phyloP scores from a whole-genome alignment of 2,797 vertebrate species.

The Threskiornis aethiopicus region DNA sequence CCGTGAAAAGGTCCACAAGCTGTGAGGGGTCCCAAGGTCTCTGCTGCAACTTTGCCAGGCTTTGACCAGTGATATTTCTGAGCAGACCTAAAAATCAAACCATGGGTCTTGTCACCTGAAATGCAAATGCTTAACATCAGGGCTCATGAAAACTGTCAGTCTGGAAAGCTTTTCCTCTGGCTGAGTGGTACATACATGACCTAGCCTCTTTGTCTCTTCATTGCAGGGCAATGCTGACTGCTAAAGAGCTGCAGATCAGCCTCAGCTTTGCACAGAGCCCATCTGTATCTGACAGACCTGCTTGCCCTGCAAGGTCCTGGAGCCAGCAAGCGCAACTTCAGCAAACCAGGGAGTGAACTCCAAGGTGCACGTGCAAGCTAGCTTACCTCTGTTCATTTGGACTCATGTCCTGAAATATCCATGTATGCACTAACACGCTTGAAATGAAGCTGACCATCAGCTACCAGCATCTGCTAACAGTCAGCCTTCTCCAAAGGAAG shows the following conservation, averaged over 20 bases:
- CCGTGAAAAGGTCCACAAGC: rapidly evolving
- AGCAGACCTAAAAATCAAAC: neutral
- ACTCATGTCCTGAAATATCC: neutral
- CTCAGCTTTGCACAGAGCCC: neutral
- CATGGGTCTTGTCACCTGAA: neutral
- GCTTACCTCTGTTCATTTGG: neutral
- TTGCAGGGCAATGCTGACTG: neutral
- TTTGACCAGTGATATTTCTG: neutral
- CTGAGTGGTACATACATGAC: neutral
- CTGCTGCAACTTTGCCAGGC: neutral
- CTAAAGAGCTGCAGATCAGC: neutral
- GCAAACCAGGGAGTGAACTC: rapidly evolving
- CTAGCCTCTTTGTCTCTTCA: neutral
- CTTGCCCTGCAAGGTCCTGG: neutral
- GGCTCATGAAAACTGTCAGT: neutral
- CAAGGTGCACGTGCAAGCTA: neutral
- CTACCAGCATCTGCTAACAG: neutral
- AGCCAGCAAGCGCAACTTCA: neutral
- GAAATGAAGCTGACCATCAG: neutral
- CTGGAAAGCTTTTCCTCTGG: neutral
- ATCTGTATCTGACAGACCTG: neutral
- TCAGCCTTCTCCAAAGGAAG: neutral
- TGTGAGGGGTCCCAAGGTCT: neutral
- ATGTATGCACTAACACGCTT: neutral
- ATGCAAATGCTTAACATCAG: neutral